Conservation (phyloP, 2,113 vertebrate genomes). For the Zapus hudsonius region DNA sequence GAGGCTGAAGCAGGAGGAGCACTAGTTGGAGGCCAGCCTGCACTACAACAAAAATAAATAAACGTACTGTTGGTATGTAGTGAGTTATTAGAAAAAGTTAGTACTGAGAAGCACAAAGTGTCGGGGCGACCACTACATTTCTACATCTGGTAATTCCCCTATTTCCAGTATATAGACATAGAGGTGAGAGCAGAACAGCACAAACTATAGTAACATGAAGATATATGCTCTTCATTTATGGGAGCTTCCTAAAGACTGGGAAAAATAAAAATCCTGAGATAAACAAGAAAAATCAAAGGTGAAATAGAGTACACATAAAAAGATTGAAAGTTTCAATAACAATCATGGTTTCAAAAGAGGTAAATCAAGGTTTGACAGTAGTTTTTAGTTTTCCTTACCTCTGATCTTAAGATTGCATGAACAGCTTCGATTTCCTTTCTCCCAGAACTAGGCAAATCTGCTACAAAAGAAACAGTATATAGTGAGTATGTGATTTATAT, state of each 20-base stretch:
- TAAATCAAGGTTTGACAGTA: constrained; percentile 26
- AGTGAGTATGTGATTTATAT: constrained; percentile 53
- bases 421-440: constrained; percentile 90
- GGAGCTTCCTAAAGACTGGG: neutral
- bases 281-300: neutral
- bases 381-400: constrained; percentile 87
- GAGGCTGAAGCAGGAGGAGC: neutral
- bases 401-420: constrained; percentile 90
- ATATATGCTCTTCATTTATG: constrained; percentile 6
- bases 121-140: neutral
- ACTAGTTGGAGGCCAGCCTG: neutral
- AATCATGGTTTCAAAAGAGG: constrained; percentile 23
- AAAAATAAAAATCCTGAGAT: neutral
- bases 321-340: constrained; percentile 4
- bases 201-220: neutral
- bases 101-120: neutral
- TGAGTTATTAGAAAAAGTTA: neutral
- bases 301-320: neutral
- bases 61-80: neutral
- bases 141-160: neutral
- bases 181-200: neutral
- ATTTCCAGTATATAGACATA: constrained; percentile 4
- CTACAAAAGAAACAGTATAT: constrained; percentile 83
- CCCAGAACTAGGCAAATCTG: constrained; percentile 91
- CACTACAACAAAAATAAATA: neutral